Base-by-base conservation (phyloP, 2,888 invertebrate species). In the Ophraella communa region DNA sequence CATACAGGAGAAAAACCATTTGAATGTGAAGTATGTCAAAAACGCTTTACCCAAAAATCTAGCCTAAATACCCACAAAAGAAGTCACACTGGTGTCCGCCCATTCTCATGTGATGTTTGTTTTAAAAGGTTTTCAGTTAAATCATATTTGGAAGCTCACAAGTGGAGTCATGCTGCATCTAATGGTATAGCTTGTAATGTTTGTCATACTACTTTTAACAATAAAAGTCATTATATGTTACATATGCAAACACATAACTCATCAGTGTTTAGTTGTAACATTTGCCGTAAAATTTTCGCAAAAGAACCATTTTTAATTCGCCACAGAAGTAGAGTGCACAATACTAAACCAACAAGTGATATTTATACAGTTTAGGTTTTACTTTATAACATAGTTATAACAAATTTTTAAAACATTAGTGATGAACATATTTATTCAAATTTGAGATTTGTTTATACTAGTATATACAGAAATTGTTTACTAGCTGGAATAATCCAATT, bases 61-160 rank as follows among this genome's bases (percentile, higher is more conserved):
- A 91, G 91, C 76, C 85, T 92, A 76, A 92, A 92, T 81, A 92
- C 91, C 77, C 92, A 92, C 84, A 91, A 91, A 84, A 84, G 91
- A 79, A 90, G 91, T 76, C 92, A 92, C 84, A 91, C 91, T 78
- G 92, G 92, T 73, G 90, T 91, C 81, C 85, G 91, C 66, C 92
- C 92, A 35, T 92, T 91, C 77, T 88, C 89, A 71, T 92, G 92
- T 84, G 90, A 91, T 83, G 88, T 91, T 75, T 92, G 92, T 81
- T 87, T 90, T 78, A 92, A 92, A 83, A 86, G 89, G 75, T 92
- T 92, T 80, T 91, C 92, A 44, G 92, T 92, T 68, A 92, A 92
- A 82, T 91, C 91, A 78, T 92, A 92, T 77, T 89, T 92, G 63
- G 90, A 90, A 69, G 91, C 92, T 51, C 92, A 92, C 80, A 88